A percentile compares a stretch with the other conserved stretches of the same genome.
Conservation (phyloP, 2,113 vertebrate genomes). For the Vidua chalybeata region DNA sequence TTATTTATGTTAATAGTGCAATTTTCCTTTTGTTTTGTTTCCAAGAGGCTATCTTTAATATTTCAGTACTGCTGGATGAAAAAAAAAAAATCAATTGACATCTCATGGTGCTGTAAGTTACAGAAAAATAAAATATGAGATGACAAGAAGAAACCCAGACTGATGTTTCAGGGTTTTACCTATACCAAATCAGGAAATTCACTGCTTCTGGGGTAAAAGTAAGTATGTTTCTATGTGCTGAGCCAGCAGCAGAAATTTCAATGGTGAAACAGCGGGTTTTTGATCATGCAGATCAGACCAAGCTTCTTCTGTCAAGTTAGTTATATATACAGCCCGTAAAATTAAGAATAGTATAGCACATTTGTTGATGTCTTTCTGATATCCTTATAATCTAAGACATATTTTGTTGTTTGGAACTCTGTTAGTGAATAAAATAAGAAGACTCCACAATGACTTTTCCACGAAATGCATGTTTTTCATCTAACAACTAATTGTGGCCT, state of each 20-base stretch:
- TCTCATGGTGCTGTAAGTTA: neutral
- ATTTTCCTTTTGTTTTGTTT: neutral
- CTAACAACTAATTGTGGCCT: neutral
- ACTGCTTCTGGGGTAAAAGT: neutral
- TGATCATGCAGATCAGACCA: neutral
- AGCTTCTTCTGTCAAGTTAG: neutral
- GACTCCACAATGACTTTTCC: neutral
- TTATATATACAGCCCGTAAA: neutral
- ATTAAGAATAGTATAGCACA: neutral
- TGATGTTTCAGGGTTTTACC: neutral
- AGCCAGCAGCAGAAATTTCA: neutral
- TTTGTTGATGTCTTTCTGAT: neutral
- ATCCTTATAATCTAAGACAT: neutral
- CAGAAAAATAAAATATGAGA: neutral
- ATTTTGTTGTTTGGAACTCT: neutral
- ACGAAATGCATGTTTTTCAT: neutral
- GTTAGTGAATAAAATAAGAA: neutral
- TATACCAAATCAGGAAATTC: neutral
- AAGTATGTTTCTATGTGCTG: neutral
- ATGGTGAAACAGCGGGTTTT: neutral
- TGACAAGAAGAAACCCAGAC: neutral
- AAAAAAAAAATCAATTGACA: neutral
- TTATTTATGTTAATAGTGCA: neutral
- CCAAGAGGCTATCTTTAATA: neutral
- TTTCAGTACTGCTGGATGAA: neutral